Evolutionary conservation across 2,113 vertebrate species (phyloP), one percentile per base, ranked within the genome.

Genomic region (Perccottus glenii): DNA sequence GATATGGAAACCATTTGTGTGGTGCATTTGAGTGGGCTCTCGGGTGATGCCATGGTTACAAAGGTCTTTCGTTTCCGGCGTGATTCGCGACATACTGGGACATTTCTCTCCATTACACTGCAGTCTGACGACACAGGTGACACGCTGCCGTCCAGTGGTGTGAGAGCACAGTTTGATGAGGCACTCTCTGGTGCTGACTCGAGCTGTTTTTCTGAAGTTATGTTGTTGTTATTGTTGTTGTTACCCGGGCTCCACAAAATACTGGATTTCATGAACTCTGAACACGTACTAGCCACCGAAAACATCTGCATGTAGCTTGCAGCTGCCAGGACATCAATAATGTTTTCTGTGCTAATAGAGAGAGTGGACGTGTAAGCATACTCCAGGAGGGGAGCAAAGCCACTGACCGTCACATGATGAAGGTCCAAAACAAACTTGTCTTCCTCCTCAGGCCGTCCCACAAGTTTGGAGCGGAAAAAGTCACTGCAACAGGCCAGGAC

Each of bases 291-390:
- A 1, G 98, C 98, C 64, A 99, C 98, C 0, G 95, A 94, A 67
- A 99, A 99, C 98, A 99, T 99, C 85, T 99, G 98, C 96, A 99
- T 99, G 83, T 99, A 99, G 83, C 98, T 99, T 43, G 98, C 98
- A 0, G 98, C 98, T 0, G 97, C 97, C 71, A 99, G 83, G 27
- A 99, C 98, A 2, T 99, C 98, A 3, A 99, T 99, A 70, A 99
- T 99, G 74, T 99, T 99, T 82, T 99, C 98, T 0, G 97, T 99
- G 83, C 97, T 99, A 63, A 99, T 98, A 57, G 98, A 97, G 0
- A 99, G 93, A 0, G 98, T 99, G 0, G 98, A 96, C 0, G 97
- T 99, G 92, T 99, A 99, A 3, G 97, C 98, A 0, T 98, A 99
- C 42, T 99, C 98, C 90, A 99, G 82, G 1, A 99, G 95, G 0